These are phyloP conservation scores for Criorhina ranunculi DNA, from an alignment of 2,888 invertebrate genomes.

Conservation along the genomic window DNA sequence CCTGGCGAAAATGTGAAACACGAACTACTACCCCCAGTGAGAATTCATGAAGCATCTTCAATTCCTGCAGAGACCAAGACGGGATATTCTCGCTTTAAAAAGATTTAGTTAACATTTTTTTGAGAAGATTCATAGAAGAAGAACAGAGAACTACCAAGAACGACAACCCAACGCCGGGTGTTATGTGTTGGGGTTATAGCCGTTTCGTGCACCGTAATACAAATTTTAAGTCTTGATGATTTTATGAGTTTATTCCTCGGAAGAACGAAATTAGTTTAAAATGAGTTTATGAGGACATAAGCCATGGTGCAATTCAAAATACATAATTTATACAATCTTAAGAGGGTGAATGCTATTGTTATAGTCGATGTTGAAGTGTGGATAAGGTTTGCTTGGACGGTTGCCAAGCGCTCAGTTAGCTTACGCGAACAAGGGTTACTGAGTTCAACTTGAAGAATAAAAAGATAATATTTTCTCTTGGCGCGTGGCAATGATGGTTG, in stretches of 20 bases:
- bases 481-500: too few relatives aligned
- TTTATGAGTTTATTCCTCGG: slow-evolving; percentile 26
- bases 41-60: slow-evolving; percentile 10
- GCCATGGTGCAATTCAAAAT: slow-evolving; percentile 38
- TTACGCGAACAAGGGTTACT: too few relatives aligned
- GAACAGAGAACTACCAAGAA: neutral
- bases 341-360: neutral
- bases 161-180: neutral
- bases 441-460: too few relatives aligned
- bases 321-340: slow-evolving; percentile 11
- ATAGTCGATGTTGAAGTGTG: too few relatives aligned
- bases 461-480: too few relatives aligned
- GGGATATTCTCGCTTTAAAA: slow-evolving; percentile 12
- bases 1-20: neutral
- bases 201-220: slow-evolving; percentile 20
- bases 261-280: slow-evolving; percentile 32
- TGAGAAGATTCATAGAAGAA: neutral
- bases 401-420: too few relatives aligned
- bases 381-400: too few relatives aligned
- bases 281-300: slow-evolving; percentile 53
- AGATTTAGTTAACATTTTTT: slow-evolving; percentile 4
- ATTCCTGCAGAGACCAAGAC: neutral
- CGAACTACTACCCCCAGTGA: slow-evolving; percentile 10
- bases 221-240: slow-evolving; percentile 42
- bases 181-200: slow-evolving; percentile 19